phyloP scores from a whole-genome alignment of 2,113 vertebrate species.

The Stomatorhinus ivindoensis region DNA sequence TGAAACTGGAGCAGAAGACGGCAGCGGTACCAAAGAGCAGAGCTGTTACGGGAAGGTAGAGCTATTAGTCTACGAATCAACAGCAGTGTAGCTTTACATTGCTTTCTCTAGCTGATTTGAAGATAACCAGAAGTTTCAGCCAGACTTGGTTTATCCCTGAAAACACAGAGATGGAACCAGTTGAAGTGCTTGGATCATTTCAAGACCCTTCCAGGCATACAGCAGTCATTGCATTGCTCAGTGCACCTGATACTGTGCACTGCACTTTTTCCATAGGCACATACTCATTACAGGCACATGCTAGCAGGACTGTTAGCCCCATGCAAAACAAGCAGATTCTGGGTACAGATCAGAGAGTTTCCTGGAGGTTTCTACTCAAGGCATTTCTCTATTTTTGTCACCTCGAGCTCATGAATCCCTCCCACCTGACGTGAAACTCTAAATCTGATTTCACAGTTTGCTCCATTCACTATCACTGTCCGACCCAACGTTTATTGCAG shows the following conservation, averaged over 20 bases:
- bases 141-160: background rate
- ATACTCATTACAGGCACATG: background rate
- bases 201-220: background rate
- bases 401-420: background rate
- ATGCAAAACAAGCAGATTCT: background rate
- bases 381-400: background rate
- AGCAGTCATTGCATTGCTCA: background rate
- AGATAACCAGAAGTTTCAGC: background rate
- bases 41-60: background rate
- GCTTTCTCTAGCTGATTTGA: background rate
- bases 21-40: background rate
- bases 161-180: background rate
- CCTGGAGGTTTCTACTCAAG: background rate
- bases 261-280: background rate
- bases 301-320: background rate
- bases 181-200: background rate
- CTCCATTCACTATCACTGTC: background rate
- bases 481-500: background rate
- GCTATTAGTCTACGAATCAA: background rate
- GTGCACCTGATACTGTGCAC: background rate
- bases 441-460: background rate
- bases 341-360: background rate
- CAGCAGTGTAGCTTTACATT: background rate
- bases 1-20: background rate
- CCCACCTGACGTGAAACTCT: background rate